Evolutionary conservation across 2,888 invertebrate species (phyloP).

Genomic region (Cheilosia impressa): DNA sequence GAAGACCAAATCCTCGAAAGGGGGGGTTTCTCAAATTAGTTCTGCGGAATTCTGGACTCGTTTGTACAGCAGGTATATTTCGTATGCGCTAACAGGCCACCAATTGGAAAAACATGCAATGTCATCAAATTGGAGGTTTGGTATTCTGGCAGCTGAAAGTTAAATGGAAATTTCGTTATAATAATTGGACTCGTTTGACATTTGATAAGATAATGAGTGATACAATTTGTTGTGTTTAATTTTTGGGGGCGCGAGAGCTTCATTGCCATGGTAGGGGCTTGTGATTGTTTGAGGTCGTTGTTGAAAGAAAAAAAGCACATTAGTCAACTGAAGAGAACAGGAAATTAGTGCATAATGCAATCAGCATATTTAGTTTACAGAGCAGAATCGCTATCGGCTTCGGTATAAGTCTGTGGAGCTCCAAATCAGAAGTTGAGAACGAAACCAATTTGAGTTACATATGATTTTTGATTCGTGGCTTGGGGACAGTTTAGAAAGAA

Average conservation of each 20-base stretch:
- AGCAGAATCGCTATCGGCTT: no score
- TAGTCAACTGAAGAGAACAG: not conserved
- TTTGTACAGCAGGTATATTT: conserved; percentile 18
- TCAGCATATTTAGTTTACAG: no score
- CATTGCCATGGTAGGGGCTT: not conserved
- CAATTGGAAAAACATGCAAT: conserved; percentile 47
- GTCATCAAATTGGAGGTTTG: conserved; percentile 72
- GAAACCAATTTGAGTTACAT: no score
- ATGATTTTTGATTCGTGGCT: no score
- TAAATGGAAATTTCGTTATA: conserved; percentile 50
- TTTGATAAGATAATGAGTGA: conserved; percentile 69
- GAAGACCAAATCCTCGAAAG: not conserved
- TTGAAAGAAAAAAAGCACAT: not conserved
- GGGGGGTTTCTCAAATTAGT: conserved; percentile 19
- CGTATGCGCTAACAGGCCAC: conserved; percentile 18
- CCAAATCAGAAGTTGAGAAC: no score
- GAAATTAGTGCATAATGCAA: no score
- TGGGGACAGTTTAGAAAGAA: no score
- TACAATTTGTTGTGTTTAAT: conserved; percentile 1
- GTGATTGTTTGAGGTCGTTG: not conserved
- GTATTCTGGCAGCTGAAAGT: conserved; percentile 44
- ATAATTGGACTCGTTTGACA: conserved; percentile 66
- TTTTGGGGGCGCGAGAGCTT: not conserved
- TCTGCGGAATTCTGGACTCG: conserved; percentile 49
- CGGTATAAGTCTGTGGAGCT: no score